phyloP scores from a whole-genome alignment of 2,113 vertebrate genomes.

The Otolemur garnettii region DNA sequence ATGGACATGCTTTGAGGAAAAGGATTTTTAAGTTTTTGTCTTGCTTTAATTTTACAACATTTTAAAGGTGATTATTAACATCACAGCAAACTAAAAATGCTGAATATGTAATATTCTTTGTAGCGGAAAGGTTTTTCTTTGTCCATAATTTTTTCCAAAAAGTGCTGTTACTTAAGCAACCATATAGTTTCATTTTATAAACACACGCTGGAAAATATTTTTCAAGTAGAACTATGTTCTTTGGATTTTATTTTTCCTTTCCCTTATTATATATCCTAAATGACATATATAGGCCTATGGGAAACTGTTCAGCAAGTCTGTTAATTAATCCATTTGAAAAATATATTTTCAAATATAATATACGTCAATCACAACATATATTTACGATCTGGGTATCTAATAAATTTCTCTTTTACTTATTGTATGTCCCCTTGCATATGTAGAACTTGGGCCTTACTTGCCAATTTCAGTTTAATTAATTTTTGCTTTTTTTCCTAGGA shows the following conservation, averaged over 20 bases:
- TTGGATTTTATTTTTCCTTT: background rate
- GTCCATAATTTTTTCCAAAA: constrained; percentile 10
- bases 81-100: constrained; percentile 7
- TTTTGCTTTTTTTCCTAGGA: background rate
- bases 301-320: background rate
- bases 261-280: background rate
- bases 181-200: background rate
- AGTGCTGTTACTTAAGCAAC: constrained; percentile 27
- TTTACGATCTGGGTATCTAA: constrained; percentile 23
- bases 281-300: background rate
- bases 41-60: constrained; percentile 46
- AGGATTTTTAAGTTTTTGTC: background rate
- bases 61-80: constrained; percentile 42
- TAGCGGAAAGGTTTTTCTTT: background rate
- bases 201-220: background rate
- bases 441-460: background rate
- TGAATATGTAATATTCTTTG: background rate
- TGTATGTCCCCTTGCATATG: background rate
- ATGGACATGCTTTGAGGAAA: constrained; percentile 43
- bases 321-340: constrained; percentile 20
- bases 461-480: constrained; percentile 59
- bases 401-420: constrained; percentile 34
- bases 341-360: background rate
- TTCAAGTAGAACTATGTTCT: constrained; percentile 10
- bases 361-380: background rate